Conservation (phyloP, 2,797 vertebrate genomes). For the Anabacerthia variegaticeps region DNA sequence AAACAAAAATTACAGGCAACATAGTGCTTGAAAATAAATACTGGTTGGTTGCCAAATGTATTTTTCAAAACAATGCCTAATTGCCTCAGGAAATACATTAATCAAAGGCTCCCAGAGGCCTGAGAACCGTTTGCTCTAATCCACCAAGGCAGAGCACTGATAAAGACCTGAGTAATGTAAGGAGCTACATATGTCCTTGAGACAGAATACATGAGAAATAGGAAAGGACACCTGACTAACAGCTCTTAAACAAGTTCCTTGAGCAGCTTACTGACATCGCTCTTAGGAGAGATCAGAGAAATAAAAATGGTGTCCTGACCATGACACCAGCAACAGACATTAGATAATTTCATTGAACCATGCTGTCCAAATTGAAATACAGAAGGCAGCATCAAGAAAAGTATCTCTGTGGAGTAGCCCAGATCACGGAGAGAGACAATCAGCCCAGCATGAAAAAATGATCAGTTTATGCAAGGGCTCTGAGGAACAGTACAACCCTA, state of each 20-base stretch:
- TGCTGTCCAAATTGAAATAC: background rate
- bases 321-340: background rate
- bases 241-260: background rate
- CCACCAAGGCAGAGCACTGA: background rate
- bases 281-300: background rate
- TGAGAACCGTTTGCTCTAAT: background rate
- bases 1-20: background rate
- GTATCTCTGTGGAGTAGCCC: background rate
- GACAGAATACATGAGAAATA: background rate
- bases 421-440: background rate
- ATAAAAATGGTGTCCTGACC: background rate
- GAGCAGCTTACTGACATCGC: background rate
- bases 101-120: background rate
- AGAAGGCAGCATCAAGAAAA: background rate
- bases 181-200: background rate
- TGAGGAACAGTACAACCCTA: background rate
- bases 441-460: background rate
- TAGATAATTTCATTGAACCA: background rate
- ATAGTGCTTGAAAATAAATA: background rate
- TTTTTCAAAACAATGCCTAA: constrained; percentile 38
- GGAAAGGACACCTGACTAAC: background rate
- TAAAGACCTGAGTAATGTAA: background rate
- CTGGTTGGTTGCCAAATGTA: background rate
- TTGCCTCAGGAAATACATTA: constrained; percentile 33
- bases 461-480: background rate